Evolutionary conservation across 1,140 invertebrate genomes (phyloP).

Genomic region (Phocides pigmalion): DNA sequence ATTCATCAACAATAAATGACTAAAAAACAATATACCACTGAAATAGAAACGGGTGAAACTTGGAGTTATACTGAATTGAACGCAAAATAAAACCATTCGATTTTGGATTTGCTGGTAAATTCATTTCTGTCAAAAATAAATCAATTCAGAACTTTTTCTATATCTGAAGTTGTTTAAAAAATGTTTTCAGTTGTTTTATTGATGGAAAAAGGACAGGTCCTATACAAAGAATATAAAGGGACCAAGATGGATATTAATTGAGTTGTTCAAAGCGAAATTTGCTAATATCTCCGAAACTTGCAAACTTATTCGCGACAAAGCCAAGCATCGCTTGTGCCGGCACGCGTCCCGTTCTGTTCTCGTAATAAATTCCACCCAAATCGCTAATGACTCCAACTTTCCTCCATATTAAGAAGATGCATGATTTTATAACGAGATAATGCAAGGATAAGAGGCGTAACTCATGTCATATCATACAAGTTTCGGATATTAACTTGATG

Average conservation of each 20-base stretch:
- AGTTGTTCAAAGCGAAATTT: neutral
- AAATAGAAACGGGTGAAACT: too few species aligned
- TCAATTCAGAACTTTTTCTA: too few species aligned
- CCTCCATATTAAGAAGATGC: slow-evolving; percentile 22
- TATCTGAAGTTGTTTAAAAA: too few species aligned
- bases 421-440: slow-evolving; percentile 22
- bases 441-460: slow-evolving; percentile 16
- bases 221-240: neutral
- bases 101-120: too few species aligned
- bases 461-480: neutral
- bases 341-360: slow-evolving; percentile 8
- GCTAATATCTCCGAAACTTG: neutral
- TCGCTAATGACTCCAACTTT: slow-evolving; percentile 23
- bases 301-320: slow-evolving; percentile 12
- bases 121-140: too few species aligned
- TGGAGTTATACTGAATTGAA: too few species aligned
- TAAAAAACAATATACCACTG: too few species aligned
- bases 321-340: slow-evolving; percentile 12
- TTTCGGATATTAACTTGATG: neutral
- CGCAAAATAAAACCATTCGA: too few species aligned
- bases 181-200: too few species aligned
- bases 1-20: too few species aligned
- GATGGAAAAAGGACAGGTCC: too few species aligned
- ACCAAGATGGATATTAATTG: neutral
- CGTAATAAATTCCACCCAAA: slow-evolving; percentile 18